These are phyloP conservation scores for Monomorium pharaonis DNA, from an alignment of 1,140 invertebrate genomes.

Conservation along the genomic window DNA sequence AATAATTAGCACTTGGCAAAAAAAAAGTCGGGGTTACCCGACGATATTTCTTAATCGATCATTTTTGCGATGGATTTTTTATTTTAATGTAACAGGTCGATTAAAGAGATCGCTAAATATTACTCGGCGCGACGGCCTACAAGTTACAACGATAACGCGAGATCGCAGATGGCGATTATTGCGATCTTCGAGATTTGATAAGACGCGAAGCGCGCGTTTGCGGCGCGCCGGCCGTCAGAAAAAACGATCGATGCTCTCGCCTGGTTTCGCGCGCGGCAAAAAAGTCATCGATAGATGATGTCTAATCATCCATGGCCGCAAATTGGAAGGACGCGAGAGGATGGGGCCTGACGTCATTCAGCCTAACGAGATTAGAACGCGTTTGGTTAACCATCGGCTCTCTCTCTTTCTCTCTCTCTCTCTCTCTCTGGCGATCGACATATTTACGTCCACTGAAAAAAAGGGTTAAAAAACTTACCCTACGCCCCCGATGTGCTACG, in stretches of 20 bases:
- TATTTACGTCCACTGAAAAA: slow-evolving; percentile 31
- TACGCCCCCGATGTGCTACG: neutral
- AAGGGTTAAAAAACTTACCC: neutral
- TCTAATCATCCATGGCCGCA: slow-evolving; percentile 22
- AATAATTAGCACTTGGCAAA: neutral
- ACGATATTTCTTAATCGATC: neutral
- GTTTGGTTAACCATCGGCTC: slow-evolving; percentile 37
- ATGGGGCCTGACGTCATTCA: slow-evolving; percentile 62
- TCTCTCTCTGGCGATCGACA: neutral
- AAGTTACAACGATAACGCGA: neutral
- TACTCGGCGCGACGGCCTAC: neutral
- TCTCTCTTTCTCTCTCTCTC: no score
- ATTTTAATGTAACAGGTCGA: neutral
- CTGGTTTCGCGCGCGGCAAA: slow-evolving; percentile 42
- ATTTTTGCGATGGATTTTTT: neutral
- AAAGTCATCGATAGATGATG: slow-evolving; percentile 39
- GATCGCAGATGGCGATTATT: neutral
- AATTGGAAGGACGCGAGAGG: slow-evolving; percentile 51
- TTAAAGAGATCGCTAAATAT: neutral
- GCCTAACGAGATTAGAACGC: slow-evolving; percentile 56
- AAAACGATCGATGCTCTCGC: slow-evolving; percentile 44
- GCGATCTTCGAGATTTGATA: slow-evolving; percentile 32
- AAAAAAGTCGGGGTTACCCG: neutral
- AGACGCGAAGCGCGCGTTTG: neutral
- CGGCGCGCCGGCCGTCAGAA: neutral